Evolutionary conservation across 2,888 invertebrate genomes (phyloP), one percentile per base, ranked within the genome.

Genomic region (Oeneis ivallda): DNA sequence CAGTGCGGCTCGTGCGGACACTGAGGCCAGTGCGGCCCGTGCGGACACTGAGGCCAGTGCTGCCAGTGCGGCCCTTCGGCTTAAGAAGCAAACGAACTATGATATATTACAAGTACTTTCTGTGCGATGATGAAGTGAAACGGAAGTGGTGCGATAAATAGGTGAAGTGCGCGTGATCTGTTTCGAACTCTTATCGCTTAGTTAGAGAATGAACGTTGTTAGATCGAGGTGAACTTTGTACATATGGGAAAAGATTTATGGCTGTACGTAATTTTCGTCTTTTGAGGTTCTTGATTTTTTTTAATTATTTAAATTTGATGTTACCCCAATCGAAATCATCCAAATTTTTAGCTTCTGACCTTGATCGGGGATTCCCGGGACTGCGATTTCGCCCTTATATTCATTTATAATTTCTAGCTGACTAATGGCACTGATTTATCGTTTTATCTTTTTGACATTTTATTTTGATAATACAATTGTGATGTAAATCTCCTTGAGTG

Each of bases 281-380:
- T 50, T 37, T 41, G 41, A 43, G 52, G 61, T 61, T 52, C 15
- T 41, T 41, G 17, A 26, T n/a, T 5, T 49, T 60, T 52, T 59
- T 62, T 58, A 49, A 54, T 59, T 69, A 71, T 81, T 76, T 79
- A 72, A 77, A 79, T 79, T 79, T 73, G 68, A 76, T 79, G 75
- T 84, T 83, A 81, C 82, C 79, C 78, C 72, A 75, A 71, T 71
- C 56, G 56, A 56, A 41, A 57, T 64, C 65, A 39, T 69, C 54
- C 65, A 59, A 32, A 50, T 45, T 45, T 15, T 13, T 34, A 26
- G 65, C 56, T 39, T 13, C 17, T 50, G 71, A 68, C 70, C 57
- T 69, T 65, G 71, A 62, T 60, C 70, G 67, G 74, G 71, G 73
- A 71, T 74, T 70, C 45, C 65, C 60, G 64, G 54, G 70, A 68